These are phyloP conservation scores for Reticulitermes speratus DNA, from an alignment of 1,140 invertebrate genomes.

Conservation along the genomic window DNA sequence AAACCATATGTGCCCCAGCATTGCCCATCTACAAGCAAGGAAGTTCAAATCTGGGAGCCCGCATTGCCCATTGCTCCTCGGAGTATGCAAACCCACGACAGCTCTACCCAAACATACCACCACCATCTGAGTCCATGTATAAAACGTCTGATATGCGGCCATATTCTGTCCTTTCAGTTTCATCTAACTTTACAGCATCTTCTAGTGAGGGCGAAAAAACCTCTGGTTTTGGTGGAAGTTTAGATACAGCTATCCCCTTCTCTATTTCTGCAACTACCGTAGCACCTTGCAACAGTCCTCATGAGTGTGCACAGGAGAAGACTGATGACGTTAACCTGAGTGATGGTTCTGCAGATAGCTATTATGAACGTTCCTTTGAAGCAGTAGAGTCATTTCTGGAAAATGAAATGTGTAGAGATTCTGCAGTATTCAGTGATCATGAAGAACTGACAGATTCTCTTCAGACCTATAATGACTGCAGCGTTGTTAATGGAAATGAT, in stretches of 20 bases:
- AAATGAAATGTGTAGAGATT: conserved; percentile 73
- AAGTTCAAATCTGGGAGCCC: conserved; percentile 76
- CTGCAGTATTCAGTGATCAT: conserved; percentile 78
- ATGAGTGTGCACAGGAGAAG: conserved; percentile 26
- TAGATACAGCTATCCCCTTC: conserved; percentile 29
- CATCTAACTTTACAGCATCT: conserved; percentile 52
- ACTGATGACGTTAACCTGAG: conserved; percentile 32
- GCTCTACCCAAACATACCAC: conserved; percentile 51
- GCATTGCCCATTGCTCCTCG: conserved; percentile 71
- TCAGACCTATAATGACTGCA: background rate
- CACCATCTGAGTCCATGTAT: background rate
- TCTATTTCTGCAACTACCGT: background rate
- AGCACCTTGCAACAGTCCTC: conserved; percentile 34
- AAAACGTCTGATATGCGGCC: conserved; percentile 40
- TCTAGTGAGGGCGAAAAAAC: conserved; percentile 58
- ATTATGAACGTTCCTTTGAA: conserved; percentile 74
- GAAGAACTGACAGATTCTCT: conserved; percentile 49
- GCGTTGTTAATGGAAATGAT: conserved; percentile 23
- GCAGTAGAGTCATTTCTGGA: conserved; percentile 60
- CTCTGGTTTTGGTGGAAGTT: conserved; percentile 27
- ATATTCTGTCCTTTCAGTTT: conserved; percentile 57
- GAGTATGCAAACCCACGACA: conserved; percentile 80
- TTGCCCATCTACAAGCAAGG: conserved; percentile 47
- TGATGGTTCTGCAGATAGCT: conserved; percentile 60
- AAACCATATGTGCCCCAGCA: background rate